phyloP scores from a whole-genome alignment of 1,140 invertebrate species.

The Bombus sylvicola region DNA sequence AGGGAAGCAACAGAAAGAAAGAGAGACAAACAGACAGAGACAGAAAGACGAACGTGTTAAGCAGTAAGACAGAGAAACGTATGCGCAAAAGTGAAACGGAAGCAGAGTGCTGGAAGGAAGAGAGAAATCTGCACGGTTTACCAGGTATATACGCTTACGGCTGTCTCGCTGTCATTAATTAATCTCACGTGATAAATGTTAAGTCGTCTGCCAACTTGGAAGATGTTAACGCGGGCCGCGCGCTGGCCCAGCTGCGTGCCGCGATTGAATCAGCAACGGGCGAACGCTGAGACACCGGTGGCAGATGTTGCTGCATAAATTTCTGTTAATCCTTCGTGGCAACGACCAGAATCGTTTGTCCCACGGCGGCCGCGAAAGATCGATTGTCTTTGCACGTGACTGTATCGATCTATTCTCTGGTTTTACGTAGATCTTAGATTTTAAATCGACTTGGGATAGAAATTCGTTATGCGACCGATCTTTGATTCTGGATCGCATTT shows the following conservation, averaged over 20 bases:
- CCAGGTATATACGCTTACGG: constrained; percentile 32
- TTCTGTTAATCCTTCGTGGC: constrained; percentile 59
- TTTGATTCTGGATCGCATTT: too few species aligned
- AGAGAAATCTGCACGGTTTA: constrained; percentile 8
- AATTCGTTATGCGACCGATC: too few species aligned
- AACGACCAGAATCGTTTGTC: constrained; percentile 37
- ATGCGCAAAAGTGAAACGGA: not conserved
- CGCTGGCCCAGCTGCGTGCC: constrained; percentile 61
- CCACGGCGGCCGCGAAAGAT: constrained; percentile 19
- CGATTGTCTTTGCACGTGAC: constrained; percentile 1
- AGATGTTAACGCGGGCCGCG: constrained; percentile 51
- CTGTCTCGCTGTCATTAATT: constrained; percentile 64
- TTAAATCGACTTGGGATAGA: too few species aligned
- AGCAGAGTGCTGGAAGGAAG: not conserved
- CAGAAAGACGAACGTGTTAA: not conserved
- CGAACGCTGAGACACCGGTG: constrained; percentile 47
- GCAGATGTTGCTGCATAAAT: constrained; percentile 61
- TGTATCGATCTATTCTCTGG: not conserved
- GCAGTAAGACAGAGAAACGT: not conserved
- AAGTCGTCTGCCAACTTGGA: constrained; percentile 66
- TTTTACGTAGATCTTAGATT: too few species aligned
- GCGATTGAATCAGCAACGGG: constrained; percentile 59
- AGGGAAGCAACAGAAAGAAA: not conserved
- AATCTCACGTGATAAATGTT: constrained; percentile 70
- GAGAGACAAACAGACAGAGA: not conserved